These are phyloP conservation scores for Apeltes quadracus DNA, from an alignment of 2,113 vertebrate genomes.

Conservation along the genomic window DNA sequence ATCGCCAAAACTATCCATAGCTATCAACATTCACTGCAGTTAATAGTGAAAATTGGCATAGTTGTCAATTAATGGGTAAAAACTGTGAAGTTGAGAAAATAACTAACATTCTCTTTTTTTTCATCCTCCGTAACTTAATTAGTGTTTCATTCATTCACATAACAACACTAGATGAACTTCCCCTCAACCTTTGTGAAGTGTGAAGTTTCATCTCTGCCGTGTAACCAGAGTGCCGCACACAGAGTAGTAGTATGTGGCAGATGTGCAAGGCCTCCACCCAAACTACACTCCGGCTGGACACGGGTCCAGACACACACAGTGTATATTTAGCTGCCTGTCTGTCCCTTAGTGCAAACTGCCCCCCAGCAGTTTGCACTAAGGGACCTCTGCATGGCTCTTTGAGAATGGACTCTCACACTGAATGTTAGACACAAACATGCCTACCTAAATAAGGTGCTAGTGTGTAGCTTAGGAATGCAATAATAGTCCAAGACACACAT, in stretches of 20 bases:
- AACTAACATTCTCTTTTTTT: neutral
- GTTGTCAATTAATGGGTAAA: neutral
- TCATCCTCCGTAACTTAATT: neutral
- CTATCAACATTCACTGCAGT: neutral
- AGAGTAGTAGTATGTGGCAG: neutral
- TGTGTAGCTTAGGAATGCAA: neutral
- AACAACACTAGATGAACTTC: neutral
- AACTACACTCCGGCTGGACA: conserved; percentile 1
- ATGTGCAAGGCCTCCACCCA: conserved; percentile 21
- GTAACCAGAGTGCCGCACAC: conserved; percentile 21
- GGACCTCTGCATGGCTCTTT: neutral
- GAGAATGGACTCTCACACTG: neutral
- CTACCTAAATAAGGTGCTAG: neutral
- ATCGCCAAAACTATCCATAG: too few species aligned
- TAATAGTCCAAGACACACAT: neutral
- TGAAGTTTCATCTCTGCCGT: neutral
- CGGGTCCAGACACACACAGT: conserved; percentile 8
- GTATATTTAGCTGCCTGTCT: conserved; percentile 15
- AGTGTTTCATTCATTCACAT: conserved; percentile 1
- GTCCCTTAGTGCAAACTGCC: neutral
- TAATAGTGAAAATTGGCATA: neutral
- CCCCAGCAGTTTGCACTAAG: conserved; percentile 2
- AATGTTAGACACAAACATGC: neutral
- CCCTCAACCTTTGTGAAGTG: neutral
- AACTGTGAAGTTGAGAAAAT: too few species aligned